phyloP scores from a whole-genome alignment of 1,140 invertebrate species.

The Chrysopa pallens region DNA sequence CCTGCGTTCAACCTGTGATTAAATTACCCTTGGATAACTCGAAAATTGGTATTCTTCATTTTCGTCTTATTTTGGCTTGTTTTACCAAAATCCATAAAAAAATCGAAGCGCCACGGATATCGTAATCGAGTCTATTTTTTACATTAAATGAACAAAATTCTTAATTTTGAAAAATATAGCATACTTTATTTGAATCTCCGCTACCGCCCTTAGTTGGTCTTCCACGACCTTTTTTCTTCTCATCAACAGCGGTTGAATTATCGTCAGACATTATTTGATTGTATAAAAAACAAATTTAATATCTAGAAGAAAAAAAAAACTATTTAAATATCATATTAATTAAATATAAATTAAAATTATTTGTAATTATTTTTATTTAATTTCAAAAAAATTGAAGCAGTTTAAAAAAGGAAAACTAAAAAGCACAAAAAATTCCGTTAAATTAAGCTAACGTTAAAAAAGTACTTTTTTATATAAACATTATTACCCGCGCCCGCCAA shows the following conservation, averaged over 20 bases:
- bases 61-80: no score
- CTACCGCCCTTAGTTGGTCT: background rate
- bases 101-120: no score
- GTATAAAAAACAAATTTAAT: background rate
- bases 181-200: no score
- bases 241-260: background rate
- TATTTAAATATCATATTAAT: background rate
- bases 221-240: background rate
- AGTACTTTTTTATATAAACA: background rate
- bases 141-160: no score
- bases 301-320: background rate
- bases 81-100: no score
- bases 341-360: background rate
- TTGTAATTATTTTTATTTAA: background rate
- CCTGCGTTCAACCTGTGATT: background rate
- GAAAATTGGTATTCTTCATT: background rate
- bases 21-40: background rate
- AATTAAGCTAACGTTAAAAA: background rate
- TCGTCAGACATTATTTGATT: background rate
- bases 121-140: background rate
- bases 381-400: background rate
- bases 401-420: background rate
- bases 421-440: background rate
- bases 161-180: no score
- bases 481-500: background rate